phyloP scores from a whole-genome alignment of 2,888 invertebrate genomes.

The Bellardia pandia region DNA sequence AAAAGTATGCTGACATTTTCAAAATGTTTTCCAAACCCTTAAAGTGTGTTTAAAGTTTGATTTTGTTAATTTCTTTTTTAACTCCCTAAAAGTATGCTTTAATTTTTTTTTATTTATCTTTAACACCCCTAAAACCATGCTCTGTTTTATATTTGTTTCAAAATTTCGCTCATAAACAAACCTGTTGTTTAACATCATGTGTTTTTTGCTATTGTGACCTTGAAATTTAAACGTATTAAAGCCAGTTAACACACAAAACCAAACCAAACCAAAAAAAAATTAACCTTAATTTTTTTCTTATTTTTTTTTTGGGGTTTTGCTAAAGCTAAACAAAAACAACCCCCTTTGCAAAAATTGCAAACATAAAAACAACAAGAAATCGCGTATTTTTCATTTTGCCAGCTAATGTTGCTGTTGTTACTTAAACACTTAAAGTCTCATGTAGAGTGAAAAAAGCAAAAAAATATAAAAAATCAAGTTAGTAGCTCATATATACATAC shows the following conservation, averaged over 20 bases:
- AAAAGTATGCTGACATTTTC: no score
- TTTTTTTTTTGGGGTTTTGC: slow-evolving; percentile 10
- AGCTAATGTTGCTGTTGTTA: slow-evolving; percentile 31
- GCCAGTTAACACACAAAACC: slow-evolving; percentile 32
- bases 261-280: slow-evolving; percentile 25
- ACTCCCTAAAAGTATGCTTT: slow-evolving; percentile 15
- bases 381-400: slow-evolving; percentile 37
- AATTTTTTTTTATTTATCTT: background rate
- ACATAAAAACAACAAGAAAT: slow-evolving; percentile 51
- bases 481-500: no score
- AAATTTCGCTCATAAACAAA: slow-evolving; percentile 7
- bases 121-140: slow-evolving; percentile 11
- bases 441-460: slow-evolving; percentile 25
- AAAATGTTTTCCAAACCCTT: no score
- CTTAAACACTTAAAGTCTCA: slow-evolving; percentile 61
- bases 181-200: slow-evolving; percentile 53
- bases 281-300: slow-evolving; percentile 53
- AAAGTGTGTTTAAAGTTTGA: background rate
- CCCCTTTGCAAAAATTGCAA: slow-evolving; percentile 53
- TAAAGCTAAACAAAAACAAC: slow-evolving; percentile 49
- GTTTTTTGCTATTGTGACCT: slow-evolving; percentile 58
- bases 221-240: slow-evolving; percentile 66
- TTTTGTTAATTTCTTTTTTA: background rate
- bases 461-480: background rate
- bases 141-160: slow-evolving; percentile 11